Base-by-base conservation (phyloP, 1,140 invertebrate species). In the Drosophila pruinosa region DNA sequence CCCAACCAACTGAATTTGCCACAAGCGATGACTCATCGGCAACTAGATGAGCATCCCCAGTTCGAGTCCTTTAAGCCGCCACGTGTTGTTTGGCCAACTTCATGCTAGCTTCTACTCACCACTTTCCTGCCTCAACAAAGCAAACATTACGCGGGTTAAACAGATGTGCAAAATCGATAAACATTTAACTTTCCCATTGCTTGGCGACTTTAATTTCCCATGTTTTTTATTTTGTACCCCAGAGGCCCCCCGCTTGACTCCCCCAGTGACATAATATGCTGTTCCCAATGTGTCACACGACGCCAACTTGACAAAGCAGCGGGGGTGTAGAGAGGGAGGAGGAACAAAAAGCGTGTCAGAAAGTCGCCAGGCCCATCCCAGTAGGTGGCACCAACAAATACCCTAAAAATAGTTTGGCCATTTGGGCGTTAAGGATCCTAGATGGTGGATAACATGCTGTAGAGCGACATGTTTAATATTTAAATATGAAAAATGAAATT, bases 81-180 rank as follows among this genome's bases (percentile, higher is more conserved):
- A 47, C 52, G 39, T 56, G 41, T 26, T 57, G 5, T 10, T 39
- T 48, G n/a, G 24, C 45, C 45, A 48, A 48, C 45, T 48, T 7
- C 14, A 22, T 57, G 22, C 24, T 71, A 48, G 45, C 21, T 52
- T 28, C 59, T 45, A 39, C 17, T 47, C 65, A 62, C 68, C 81
- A 39, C 17, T 47, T 69, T 65, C 68, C 81, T 85, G 81, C 81
- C 81, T 62, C 81, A 85, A 85, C 77, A 81, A 68, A 74, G 48
- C 48, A 71, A 19, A 52, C 38, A 31, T 85, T 85, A 57, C 17
- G 48, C 45, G 22, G 52, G 38, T 10, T 61, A 68, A 50, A 50
- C 19, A 56, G 57, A 58, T 63, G 48, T 57, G 22, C 48, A 86
- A 83, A 85, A 88, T 85, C 81, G 73, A 85, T 85, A 85, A 68